These are phyloP conservation scores for Xiphophorus birchmanni DNA, from an alignment of 2,797 vertebrate species.

Conservation along the genomic window DNA sequence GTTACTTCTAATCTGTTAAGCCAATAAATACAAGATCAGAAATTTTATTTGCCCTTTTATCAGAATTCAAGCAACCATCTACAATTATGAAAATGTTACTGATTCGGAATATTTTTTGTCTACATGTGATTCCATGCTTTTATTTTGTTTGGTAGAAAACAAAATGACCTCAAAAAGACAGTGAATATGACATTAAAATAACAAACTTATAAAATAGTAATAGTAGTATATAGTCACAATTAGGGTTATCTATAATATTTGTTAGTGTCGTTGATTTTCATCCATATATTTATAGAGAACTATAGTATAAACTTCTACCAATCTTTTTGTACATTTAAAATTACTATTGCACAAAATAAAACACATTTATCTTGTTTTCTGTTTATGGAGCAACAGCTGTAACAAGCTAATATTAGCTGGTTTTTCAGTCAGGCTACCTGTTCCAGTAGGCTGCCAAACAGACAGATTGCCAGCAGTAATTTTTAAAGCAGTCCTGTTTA, in stretches of 20 bases:
- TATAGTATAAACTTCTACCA: not conserved
- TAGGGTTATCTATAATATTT: not conserved
- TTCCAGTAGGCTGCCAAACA: not conserved
- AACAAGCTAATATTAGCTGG: not conserved
- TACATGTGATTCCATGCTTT: slow-evolving; percentile 39
- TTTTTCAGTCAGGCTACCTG: not conserved
- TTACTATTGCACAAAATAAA: not conserved
- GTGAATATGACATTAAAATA: not conserved
- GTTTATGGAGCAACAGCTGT: not conserved
- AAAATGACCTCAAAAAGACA: not conserved
- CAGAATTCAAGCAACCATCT: slow-evolving; percentile 7
- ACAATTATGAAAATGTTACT: slow-evolving; percentile 15
- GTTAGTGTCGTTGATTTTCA: not conserved
- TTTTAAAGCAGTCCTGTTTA: not conserved
- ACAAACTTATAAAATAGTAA: not conserved
- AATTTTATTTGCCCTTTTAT: not conserved
- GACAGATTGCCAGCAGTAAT: not conserved
- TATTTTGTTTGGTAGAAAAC: slow-evolving; percentile 36
- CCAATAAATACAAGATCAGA: not conserved
- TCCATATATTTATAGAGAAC: not conserved
- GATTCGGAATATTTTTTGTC: slow-evolving; percentile 15
- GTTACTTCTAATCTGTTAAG: not conserved
- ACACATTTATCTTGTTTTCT: not conserved
- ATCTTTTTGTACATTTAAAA: not conserved
- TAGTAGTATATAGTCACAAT: not conserved